Percentiles rank a stretch among this genome's conserved stretches.
These are phyloP conservation scores for Elymnias hypermnestra DNA, from an alignment of 1,140 invertebrate genomes.

Conservation along the genomic window DNA sequence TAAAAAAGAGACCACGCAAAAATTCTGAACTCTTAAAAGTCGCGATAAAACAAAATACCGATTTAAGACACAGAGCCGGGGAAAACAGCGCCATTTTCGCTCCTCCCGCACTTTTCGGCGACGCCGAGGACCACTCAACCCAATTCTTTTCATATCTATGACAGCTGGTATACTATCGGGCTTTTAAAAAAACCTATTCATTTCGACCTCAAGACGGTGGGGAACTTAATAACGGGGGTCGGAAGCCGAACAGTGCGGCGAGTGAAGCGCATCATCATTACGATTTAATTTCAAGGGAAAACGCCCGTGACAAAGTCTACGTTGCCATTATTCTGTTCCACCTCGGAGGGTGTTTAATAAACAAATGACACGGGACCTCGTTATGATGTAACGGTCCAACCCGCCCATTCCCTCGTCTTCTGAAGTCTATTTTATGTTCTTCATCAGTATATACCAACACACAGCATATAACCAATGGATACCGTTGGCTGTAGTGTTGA, in stretches of 20 bases:
- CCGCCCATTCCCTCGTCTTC: conserved; percentile 35
- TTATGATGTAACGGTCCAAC: conserved; percentile 50
- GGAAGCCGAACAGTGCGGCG: conserved; percentile 45
- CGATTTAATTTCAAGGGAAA: conserved; percentile 70
- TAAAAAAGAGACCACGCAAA: background rate
- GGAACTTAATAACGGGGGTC: conserved; percentile 65
- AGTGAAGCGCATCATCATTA: conserved; percentile 68
- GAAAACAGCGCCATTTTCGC: conserved; percentile 37
- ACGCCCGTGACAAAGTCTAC: conserved; percentile 65
- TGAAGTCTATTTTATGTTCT: conserved; percentile 52
- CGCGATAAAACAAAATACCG: conserved; percentile 16
- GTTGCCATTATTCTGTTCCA: conserved; percentile 67
- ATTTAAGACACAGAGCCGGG: conserved; percentile 22
- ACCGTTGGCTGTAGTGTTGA: too few species aligned
- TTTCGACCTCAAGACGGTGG: conserved; percentile 66
- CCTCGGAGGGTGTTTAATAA: conserved; percentile 71
- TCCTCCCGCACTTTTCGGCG: conserved; percentile 37
- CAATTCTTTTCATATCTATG: conserved; percentile 68
- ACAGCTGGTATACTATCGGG: conserved; percentile 57
- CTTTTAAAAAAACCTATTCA: conserved; percentile 70
- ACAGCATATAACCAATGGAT: too few species aligned
- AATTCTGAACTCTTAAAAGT: background rate
- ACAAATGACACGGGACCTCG: conserved; percentile 65
- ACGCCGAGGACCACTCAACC: conserved; percentile 50
- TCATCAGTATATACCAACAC: conserved; percentile 25